Base-by-base conservation (phyloP, 2,888 invertebrate genomes). In the Cristatella mucedo region DNA sequence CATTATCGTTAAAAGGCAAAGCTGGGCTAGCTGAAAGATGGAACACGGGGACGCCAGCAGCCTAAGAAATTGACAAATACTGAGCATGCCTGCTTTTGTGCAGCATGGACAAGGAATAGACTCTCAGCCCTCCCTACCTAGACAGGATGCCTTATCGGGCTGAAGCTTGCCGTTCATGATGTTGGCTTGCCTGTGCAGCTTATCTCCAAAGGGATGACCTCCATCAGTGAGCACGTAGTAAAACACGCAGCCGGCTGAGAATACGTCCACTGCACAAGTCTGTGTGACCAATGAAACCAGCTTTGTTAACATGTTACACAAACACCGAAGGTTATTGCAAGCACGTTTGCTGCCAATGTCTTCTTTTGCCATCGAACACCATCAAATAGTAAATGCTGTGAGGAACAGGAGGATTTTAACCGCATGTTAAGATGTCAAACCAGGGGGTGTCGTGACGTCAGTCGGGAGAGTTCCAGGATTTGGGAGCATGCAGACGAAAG, bases 201-300 rank as follows among this genome's bases (percentile, higher is more conserved):
- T 70, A 55, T 91, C 87, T 0, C 97, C 97, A 61, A 91, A 99
- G 11, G 64, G 65, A 49, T 66, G 66, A 41, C 54, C 74, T 0
- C 95, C 97, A 21, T 74, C 72, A 0, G 86, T 82, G 2, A 93
- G 64, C 1, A 93, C 87, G 63, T 89, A 97, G 65, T 89, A 95
- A 62, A 83, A 89, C 24, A 97, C 82, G 66, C 95, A 95, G 18
- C 97, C 97, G 46, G 93, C 69, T 0, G 95, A 95, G 64, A 99
- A 97, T 53, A 95, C 78, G 61, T 97, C 97, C 13, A 95, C 91
- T 0, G 87, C 60, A 50, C 56, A 57, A 0, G 63, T 63, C 59
- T 59, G 52, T 33, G n/a, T n/a, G n/a, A n/a, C n/a, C n/a, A n/a
- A n/a, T n/a, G n/a, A n/a, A n/a, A n/a, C n/a, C n/a, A n/a, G n/a